Base-by-base conservation (phyloP, 2,113 vertebrate species). In the Antigone vipio region DNA sequence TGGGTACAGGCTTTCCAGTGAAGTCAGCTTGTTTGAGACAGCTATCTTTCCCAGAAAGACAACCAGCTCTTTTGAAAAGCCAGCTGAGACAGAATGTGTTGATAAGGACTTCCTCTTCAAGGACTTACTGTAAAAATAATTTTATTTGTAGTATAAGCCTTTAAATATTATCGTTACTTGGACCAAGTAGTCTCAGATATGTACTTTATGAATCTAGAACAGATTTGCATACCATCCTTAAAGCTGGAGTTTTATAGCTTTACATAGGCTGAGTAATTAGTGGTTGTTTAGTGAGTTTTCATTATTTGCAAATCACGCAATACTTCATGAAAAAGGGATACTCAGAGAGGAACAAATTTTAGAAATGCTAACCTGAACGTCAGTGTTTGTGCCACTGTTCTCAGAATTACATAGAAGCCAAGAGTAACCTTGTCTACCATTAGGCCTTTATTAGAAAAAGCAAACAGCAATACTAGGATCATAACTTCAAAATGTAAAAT, bases 21-120 rank as follows among this genome's bases (percentile, higher is more conserved):
- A 96, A 93, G 78, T 83, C 81, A 92, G 94, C 62, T 82, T 84
- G n/a, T 64, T 75, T 45, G 34, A 96, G 71, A 72, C 40, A 12
- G 21, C 40, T 93, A 17, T 72, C 81, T 69, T 89, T 82, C 71
- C 78, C 78, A 75, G 71, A 93, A 92, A 85, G 44, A 79, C 56
- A 76, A 69, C 13, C n/a, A 62, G n/a, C 29, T 50, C 71, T 73
- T 94, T 49, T 45, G 32, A 95, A 80, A 0, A 88, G 78, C 22
- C 62, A 82, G 9, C 44, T 58, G 71, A 95, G 35, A 82, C 56
- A 91, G 40, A 69, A 68, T 10, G 18, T 35, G 23, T 23, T 82
- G 35, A 1, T 52, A 96, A 92, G 40, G 29, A 56, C 53, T 85
- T 88, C 77, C 64, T 53, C 82, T 86, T 68, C 58, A 40, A 91